A percentile compares a stretch with the other conserved stretches of the same genome.
These are phyloP conservation scores for Drosophila cognata DNA, from an alignment of 2,888 invertebrate species.

Conservation along the genomic window DNA sequence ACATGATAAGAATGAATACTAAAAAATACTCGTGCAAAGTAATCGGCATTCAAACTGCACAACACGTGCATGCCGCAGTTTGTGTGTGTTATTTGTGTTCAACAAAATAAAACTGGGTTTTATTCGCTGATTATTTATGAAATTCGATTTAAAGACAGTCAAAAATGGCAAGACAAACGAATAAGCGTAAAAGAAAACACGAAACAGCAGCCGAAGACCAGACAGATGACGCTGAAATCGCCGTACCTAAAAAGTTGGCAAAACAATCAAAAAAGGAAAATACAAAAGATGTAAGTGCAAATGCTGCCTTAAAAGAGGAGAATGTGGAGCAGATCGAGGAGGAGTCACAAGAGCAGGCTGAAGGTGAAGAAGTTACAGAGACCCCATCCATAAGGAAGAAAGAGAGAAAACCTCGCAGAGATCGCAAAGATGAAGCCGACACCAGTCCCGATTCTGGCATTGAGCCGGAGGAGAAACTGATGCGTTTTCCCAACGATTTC, in stretches of 20 bases:
- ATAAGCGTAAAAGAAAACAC: slow-evolving; percentile 79
- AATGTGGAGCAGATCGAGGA: background rate
- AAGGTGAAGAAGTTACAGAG: background rate
- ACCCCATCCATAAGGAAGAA: slow-evolving; percentile 10
- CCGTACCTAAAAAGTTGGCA: slow-evolving; percentile 72
- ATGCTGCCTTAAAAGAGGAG: slow-evolving; percentile 2
- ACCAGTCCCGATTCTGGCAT: slow-evolving; percentile 72
- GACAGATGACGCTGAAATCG: slow-evolving; percentile 60
- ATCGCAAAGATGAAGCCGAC: slow-evolving; percentile 44
- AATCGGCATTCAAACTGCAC: slow-evolving; percentile 6
- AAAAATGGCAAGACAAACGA: slow-evolving; percentile 80
- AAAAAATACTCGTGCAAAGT: slow-evolving; percentile 37
- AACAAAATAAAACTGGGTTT: slow-evolving; percentile 5
- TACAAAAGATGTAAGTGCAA: slow-evolving; percentile 9
- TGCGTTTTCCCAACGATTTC: slow-evolving; percentile 85
- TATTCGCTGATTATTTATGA: slow-evolving; percentile 14
- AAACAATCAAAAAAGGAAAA: slow-evolving; percentile 70
- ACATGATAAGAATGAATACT: slow-evolving; percentile 3
- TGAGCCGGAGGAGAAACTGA: slow-evolving; percentile 66
- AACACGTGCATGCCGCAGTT: slow-evolving; percentile 55
- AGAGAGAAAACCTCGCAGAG: background rate
- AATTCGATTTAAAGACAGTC: background rate
- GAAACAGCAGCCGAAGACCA: slow-evolving; percentile 33
- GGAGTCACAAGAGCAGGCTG: background rate
- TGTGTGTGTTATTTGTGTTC: slow-evolving; percentile 1